phyloP scores from a whole-genome alignment of 2,113 vertebrate genomes.

The Tragelaphus strepsiceros region DNA sequence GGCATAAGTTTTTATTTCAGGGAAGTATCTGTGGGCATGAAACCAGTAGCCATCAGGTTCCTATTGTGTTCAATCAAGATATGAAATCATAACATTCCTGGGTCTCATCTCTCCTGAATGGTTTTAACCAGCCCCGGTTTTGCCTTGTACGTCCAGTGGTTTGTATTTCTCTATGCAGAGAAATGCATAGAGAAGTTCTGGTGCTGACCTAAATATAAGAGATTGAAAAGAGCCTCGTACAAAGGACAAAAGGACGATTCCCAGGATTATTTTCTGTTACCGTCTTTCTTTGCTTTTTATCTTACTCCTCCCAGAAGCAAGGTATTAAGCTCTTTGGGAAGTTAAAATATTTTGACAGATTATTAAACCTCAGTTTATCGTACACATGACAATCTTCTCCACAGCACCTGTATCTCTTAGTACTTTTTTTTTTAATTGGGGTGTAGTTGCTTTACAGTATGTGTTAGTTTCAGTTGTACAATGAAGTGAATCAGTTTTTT shows the following conservation, averaged over 20 bases:
- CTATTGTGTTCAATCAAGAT: background rate
- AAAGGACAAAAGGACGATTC: background rate
- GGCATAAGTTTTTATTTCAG: background rate
- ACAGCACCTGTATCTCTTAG: background rate
- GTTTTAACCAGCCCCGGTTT: background rate
- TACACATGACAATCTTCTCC: background rate
- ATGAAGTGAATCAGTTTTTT: background rate
- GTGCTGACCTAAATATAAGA: background rate
- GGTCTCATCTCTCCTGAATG: background rate
- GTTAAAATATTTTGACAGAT: background rate
- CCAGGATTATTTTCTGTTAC: background rate
- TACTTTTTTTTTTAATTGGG: background rate
- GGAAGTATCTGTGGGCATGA: background rate
- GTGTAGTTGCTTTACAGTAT: background rate
- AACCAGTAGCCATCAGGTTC: background rate
- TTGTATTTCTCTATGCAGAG: background rate
- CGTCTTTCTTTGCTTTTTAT: background rate
- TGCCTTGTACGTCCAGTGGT: background rate
- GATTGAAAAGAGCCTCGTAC: background rate
- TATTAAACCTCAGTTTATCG: background rate
- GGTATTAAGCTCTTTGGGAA: background rate
- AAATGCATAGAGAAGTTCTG: background rate
- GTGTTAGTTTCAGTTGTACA: background rate
- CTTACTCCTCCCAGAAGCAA: background rate
- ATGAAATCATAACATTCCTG: background rate